These are phyloP conservation scores for Nothoprocta pentlandii DNA, from an alignment of 2,113 vertebrate species.

Conservation along the genomic window DNA sequence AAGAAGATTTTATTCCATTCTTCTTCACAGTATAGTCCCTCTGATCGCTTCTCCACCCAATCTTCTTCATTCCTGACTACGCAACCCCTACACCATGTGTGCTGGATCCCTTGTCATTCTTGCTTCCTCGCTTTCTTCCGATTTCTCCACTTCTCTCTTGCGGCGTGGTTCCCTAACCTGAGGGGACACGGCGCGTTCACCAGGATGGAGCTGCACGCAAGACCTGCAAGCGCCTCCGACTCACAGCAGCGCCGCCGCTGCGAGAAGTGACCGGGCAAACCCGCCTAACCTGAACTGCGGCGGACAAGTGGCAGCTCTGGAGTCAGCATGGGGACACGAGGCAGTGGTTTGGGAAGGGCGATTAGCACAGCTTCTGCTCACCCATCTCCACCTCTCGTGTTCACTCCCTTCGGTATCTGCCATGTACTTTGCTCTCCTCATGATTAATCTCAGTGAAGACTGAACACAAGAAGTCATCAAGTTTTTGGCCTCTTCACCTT, in stretches of 20 bases:
- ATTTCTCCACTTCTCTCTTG: not conserved
- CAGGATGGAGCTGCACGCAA: not conserved
- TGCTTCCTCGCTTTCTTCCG: not conserved
- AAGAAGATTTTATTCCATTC: not conserved
- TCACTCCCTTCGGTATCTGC: not conserved
- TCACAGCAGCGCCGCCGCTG: not conserved
- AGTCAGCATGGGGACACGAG: not conserved
- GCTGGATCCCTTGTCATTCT: not conserved
- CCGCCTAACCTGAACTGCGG: conserved; percentile 1
- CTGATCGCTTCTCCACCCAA: accelerated
- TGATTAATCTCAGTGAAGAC: not conserved
- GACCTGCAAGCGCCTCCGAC: not conserved
- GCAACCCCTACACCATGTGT: not conserved
- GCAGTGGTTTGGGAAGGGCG: not conserved
- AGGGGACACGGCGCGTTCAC: not conserved
- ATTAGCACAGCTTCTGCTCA: not conserved
- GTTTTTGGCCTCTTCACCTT: not conserved
- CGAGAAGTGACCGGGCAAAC: conserved; percentile 3
- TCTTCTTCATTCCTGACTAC: not conserved
- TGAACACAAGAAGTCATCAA: not conserved
- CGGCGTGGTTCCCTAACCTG: not conserved
- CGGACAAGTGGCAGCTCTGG: not conserved
- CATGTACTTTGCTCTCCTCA: not conserved
- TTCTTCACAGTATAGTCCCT: not conserved
- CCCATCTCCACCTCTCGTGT: not conserved